Evolutionary conservation across 2,888 invertebrate genomes (phyloP).

Genomic region (Meghimatium bilineatum): DNA sequence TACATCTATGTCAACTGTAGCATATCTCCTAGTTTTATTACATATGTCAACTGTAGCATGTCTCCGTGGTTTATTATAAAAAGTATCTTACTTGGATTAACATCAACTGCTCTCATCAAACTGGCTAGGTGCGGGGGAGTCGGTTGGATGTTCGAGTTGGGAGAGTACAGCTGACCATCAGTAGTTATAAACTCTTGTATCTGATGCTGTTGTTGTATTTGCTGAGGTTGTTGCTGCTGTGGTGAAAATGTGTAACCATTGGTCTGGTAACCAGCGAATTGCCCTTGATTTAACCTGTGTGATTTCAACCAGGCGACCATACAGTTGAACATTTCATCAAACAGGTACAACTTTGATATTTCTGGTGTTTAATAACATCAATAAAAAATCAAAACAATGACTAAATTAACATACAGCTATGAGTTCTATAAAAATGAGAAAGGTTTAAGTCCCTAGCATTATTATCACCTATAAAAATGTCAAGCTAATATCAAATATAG

Average conservation of each 20-base stretch:
- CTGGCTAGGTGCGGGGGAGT: conserved; percentile 61
- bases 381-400: neutral
- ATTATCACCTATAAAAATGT: too few relatives aligned
- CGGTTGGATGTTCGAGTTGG: conserved; percentile 56
- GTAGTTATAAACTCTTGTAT: conserved; percentile 24
- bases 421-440: too few relatives aligned
- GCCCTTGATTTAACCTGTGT: conserved; percentile 36
- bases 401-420: neutral
- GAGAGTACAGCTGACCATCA: conserved; percentile 33
- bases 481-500: too few relatives aligned
- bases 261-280: conserved; percentile 51
- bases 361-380: too few relatives aligned
- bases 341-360: too few relatives aligned
- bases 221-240: conserved; percentile 44
- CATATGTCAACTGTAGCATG: too few relatives aligned
- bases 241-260: conserved; percentile 39
- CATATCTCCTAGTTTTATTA: too few relatives aligned
- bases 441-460: too few relatives aligned
- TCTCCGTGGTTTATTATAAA: neutral
- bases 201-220: conserved; percentile 28
- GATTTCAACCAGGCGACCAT: neutral
- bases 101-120: conserved; percentile 64
- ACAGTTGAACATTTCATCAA: neutral
- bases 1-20: too few relatives aligned
- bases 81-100: conserved; percentile 63